Evolutionary conservation across 2,113 vertebrate species (phyloP).

Genomic region (Hystrix cristata): DNA sequence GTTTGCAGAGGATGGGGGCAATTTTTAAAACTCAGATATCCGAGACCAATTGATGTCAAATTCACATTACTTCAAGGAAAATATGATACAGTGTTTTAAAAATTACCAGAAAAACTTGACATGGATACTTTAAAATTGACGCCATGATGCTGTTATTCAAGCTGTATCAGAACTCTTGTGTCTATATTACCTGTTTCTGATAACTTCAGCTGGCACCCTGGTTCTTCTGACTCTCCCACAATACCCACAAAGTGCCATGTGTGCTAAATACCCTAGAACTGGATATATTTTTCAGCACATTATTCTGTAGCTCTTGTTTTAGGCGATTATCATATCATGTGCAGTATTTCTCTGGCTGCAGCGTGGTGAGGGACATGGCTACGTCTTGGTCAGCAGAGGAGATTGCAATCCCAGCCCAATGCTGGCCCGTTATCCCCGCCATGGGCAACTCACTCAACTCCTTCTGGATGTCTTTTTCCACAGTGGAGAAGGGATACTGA

Average conservation of each 20-base stretch:
- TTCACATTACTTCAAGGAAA: not conserved
- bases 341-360: not conserved
- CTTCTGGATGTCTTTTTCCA: not conserved
- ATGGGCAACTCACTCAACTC: not conserved
- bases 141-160: not conserved
- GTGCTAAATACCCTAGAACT: not conserved
- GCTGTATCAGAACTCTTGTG: no score
- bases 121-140: not conserved
- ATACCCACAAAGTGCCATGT: not conserved
- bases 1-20: not conserved
- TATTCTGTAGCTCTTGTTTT: not conserved
- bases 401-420: not conserved
- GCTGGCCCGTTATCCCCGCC: not conserved
- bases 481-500: not conserved
- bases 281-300: not conserved
- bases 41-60: not conserved
- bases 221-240: not conserved
- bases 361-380: not conserved
- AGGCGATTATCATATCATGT: not conserved
- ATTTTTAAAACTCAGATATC: not conserved
- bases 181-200: not conserved
- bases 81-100: not conserved
- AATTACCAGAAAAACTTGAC: not conserved
- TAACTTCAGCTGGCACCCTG: not conserved
- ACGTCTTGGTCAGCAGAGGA: not conserved